Evolutionary conservation across 2,797 vertebrate species (phyloP).

Genomic region (Gymnopithys bicolor): DNA sequence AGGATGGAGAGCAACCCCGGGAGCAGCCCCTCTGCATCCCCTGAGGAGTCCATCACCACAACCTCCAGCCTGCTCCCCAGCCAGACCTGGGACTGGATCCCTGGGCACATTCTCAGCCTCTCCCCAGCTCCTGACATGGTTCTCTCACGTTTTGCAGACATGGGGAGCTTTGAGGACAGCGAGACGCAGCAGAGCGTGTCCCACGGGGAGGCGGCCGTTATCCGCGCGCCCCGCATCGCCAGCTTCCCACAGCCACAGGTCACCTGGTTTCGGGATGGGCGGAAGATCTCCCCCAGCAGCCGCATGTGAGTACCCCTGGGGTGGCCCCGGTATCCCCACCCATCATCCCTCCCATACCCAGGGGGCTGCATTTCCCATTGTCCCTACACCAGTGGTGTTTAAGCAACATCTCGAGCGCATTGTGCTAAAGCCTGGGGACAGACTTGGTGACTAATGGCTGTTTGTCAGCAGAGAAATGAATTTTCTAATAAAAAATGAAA

Average conservation of each 20-base stretch:
- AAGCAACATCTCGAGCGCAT: constrained; percentile 30
- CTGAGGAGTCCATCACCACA: neutral
- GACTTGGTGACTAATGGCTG: constrained; percentile 20
- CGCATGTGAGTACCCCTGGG: constrained; percentile 87
- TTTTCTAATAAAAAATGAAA: neutral
- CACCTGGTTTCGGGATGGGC: constrained; percentile 95
- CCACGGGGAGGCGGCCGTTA: constrained; percentile 91
- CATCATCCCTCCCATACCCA: fast-evolving
- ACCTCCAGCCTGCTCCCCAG: neutral
- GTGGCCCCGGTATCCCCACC: neutral
- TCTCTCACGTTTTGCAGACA: constrained; percentile 76
- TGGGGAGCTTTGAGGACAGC: constrained; percentile 94
- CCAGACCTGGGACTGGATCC: fast-evolving
- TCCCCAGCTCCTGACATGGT: neutral
- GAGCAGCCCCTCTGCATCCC: neutral
- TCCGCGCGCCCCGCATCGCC: constrained; percentile 87
- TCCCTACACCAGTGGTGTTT: constrained; percentile 66
- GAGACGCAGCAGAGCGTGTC: constrained; percentile 86
- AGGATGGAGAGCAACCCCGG: neutral
- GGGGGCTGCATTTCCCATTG: neutral
- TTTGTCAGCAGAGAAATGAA: constrained; percentile 41
- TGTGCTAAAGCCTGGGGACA: constrained; percentile 3
- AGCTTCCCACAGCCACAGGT: constrained; percentile 96
- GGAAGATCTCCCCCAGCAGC: constrained; percentile 96
- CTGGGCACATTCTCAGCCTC: fast-evolving